Percentiles rank a stretch among this genome's conserved stretches.
phyloP scores from a whole-genome alignment of 2,888 invertebrate species.

The Lordiphosa andalusiaca region DNA sequence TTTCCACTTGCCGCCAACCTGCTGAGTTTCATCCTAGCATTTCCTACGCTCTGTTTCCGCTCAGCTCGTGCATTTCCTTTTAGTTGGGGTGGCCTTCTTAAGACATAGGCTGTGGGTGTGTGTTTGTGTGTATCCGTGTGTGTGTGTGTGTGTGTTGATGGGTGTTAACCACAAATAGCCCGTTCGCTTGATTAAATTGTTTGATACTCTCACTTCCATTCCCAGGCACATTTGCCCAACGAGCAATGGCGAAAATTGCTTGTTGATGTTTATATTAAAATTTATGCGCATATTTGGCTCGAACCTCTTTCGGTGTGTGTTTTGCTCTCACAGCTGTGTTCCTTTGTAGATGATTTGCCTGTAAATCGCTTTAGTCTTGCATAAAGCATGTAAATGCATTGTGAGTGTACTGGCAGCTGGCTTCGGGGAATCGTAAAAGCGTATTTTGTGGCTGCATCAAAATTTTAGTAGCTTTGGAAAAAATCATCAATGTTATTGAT shows the following conservation, averaged over 20 bases:
- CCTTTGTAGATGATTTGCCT: slow-evolving; percentile 23
- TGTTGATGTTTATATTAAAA: slow-evolving; percentile 35
- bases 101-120: slow-evolving; percentile 40
- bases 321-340: background rate
- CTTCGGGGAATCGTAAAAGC: slow-evolving; percentile 4
- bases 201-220: slow-evolving; percentile 32
- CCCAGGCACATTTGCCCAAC: slow-evolving; percentile 2
- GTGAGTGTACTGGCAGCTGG: slow-evolving; percentile 17
- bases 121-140: slow-evolving; percentile 17
- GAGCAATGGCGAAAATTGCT: slow-evolving; percentile 46
- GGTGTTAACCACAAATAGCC: slow-evolving; percentile 59
- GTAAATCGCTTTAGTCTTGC: slow-evolving; percentile 38
- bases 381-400: slow-evolving; percentile 25
- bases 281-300: slow-evolving; percentile 30
- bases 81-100: slow-evolving; percentile 34
- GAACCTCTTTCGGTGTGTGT: slow-evolving; percentile 6
- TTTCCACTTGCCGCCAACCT: slow-evolving; percentile 51
- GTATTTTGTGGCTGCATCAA: background rate
- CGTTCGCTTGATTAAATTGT: slow-evolving; percentile 61
- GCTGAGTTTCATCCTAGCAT: slow-evolving; percentile 36
- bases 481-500: too few relatives aligned
- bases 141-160: slow-evolving; percentile 18
- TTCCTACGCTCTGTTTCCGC: slow-evolving; percentile 56
- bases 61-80: slow-evolving; percentile 56
- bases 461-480: slow-evolving; percentile 6